Evolutionary conservation across 2,797 vertebrate genomes (phyloP).

Genomic region (Eidolon dupreanum): DNA sequence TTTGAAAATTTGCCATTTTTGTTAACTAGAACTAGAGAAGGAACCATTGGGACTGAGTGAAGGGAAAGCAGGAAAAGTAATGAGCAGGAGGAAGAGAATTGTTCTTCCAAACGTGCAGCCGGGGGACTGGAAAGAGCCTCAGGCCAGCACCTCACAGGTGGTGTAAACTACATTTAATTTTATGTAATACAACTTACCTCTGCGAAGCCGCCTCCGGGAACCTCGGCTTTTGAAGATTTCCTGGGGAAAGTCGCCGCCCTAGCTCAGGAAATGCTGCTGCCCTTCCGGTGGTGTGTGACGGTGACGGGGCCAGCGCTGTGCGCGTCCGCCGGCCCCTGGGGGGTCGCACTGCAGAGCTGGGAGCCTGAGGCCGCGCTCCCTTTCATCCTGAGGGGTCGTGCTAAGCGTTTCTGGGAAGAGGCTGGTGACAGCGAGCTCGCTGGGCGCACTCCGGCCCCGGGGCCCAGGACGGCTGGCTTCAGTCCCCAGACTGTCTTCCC

Average conservation of each 20-base stretch:
- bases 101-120: background rate
- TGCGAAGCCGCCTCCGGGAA: background rate
- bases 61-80: background rate
- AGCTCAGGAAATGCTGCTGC: background rate
- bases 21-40: background rate
- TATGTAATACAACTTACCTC: rapidly evolving
- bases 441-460: too few relatives aligned
- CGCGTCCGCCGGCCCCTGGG: background rate
- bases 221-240: background rate
- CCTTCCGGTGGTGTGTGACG: background rate
- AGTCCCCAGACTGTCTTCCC: too few relatives aligned
- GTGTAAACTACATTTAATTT: background rate
- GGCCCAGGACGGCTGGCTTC: too few relatives aligned
- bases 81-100: background rate
- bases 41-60: background rate
- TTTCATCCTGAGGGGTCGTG: too few relatives aligned
- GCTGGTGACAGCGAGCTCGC: too few relatives aligned
- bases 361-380: too few relatives aligned
- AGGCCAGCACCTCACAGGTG: background rate
- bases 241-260: background rate
- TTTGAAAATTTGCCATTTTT: background rate
- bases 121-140: background rate
- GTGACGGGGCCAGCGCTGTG: too few relatives aligned
- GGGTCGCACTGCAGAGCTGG: too few relatives aligned
- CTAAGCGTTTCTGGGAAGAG: too few relatives aligned